Percentiles rank a stretch among this genome's conserved stretches.
Conservation (phyloP, 2,888 invertebrate species). For the Euphydryas editha region DNA sequence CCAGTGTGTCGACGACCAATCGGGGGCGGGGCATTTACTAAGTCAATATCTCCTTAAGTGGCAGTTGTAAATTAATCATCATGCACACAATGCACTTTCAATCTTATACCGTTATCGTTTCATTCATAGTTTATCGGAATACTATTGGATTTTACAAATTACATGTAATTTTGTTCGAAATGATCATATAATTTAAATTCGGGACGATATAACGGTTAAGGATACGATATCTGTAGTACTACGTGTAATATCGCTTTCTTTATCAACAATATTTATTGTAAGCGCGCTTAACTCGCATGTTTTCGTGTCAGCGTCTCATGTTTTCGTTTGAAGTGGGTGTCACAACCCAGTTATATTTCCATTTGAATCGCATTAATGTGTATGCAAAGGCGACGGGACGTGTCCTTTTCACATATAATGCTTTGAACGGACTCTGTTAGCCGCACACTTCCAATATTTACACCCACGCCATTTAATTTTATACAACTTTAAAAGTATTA, state of each 20-base stretch:
- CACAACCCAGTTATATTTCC: slow-evolving; percentile 64
- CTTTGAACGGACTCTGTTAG: slow-evolving; percentile 52
- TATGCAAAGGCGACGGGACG: slow-evolving; percentile 54
- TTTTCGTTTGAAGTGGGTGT: slow-evolving; percentile 75
- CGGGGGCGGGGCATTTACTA: slow-evolving; percentile 64
- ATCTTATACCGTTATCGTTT: slow-evolving; percentile 64
- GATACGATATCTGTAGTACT: slow-evolving; percentile 64
- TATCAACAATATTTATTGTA: slow-evolving; percentile 79
- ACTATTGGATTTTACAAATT: slow-evolving; percentile 38
- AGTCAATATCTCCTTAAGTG: slow-evolving; percentile 72
- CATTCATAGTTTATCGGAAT: slow-evolving; percentile 57
- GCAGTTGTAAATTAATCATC: slow-evolving; percentile 71
- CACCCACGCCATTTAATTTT: slow-evolving; percentile 60
- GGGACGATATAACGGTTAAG: slow-evolving; percentile 61
- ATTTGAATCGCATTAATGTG: slow-evolving; percentile 63
- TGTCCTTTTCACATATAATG: slow-evolving; percentile 47
- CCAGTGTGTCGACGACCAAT: slow-evolving; percentile 61
- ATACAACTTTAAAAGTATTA: slow-evolving; percentile 16
- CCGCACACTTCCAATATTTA: slow-evolving; percentile 60
- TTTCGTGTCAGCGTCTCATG: slow-evolving; percentile 67
- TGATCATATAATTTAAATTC: slow-evolving; percentile 57
- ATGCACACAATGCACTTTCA: slow-evolving; percentile 75
- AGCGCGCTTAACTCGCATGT: slow-evolving; percentile 71
- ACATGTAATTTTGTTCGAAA: slow-evolving; percentile 44
- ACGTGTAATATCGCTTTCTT: slow-evolving; percentile 66